Evolutionary conservation across 2,113 vertebrate genomes (phyloP), one percentile per base, ranked within the genome.

Genomic region (Mionectes macconnelli): DNA sequence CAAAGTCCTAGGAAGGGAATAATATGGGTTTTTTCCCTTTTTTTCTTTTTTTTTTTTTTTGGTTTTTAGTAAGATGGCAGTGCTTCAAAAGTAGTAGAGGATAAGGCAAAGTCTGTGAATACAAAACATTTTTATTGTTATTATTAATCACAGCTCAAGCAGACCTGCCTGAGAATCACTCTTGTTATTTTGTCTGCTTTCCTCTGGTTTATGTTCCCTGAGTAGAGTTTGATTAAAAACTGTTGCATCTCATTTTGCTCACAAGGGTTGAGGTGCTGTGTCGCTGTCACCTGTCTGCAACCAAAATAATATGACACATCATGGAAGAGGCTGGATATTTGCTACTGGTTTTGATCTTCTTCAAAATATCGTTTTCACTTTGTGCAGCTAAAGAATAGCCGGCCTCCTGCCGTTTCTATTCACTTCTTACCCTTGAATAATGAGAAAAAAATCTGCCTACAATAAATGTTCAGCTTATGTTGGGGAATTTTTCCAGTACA

Each of bases 361-460:
- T 97, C 93, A 96, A 97, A 92, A 97, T 97, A 95, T 68, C 94
- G 0, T 82, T 97, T 95, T 97, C 69, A 62, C 92, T 90, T 96
- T 95, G 63, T 87, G 45, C 63, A 84, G 91, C 87, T 90, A 45
- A 70, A 96, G 94, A 97, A 97, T 95, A 97, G 91, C 77, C 69
- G 84, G 89, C 89, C 95, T 95, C 75, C 23, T 94, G 86, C 96
- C 33, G 87, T 84, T 96, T 90, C 72, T 94, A 82, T 94, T 97
- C 95, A 96, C 86, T 94, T 93, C 95, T 97, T 96, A 94, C 78
- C 89, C 90, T 95, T 97, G 96, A 97, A 96, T 94, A 97, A 97
- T 94, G 75, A 97, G 90, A 68, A 90, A 47, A 96, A 96, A 97
- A 96, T 96, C 74, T 96, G 77, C 92, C 75, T 91, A 73, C 85